Conservation (phyloP, 1,140 invertebrate species). For the Drosophila erecta region DNA sequence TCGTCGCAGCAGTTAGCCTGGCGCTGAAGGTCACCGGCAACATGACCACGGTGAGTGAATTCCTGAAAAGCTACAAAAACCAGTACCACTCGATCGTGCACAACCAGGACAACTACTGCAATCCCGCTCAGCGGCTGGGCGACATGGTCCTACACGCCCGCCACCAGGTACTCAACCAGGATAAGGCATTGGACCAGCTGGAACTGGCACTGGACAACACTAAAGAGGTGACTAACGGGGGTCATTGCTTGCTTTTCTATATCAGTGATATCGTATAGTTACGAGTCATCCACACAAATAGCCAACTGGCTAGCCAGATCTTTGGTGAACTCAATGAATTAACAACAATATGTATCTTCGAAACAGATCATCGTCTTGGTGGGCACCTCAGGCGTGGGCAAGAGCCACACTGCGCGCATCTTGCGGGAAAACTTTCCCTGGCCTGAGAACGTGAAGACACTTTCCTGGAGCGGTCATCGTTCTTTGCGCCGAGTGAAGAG, state of each 20-base stretch:
- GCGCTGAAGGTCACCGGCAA: background rate
- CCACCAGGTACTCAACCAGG: conserved; percentile 8
- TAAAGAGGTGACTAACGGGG: background rate
- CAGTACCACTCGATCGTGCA: conserved; percentile 27
- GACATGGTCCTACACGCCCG: background rate
- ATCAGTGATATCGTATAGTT: background rate
- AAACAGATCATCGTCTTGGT: conserved; percentile 15
- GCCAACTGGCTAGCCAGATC: too few relatives aligned
- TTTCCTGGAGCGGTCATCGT: background rate
- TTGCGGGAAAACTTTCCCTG: conserved; percentile 13
- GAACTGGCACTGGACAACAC: conserved; percentile 7
- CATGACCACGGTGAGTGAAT: background rate
- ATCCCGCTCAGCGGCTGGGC: conserved; percentile 1
- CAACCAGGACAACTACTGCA: conserved; percentile 20
- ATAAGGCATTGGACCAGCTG: conserved; percentile 1
- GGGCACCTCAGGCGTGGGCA: conserved; percentile 22
- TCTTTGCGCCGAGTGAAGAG: background rate
- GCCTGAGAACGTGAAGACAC: conserved; percentile 13
- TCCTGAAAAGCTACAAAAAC: conserved; percentile 16
- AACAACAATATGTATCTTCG: background rate
- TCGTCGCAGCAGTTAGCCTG: background rate
- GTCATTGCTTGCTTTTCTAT: too few relatives aligned
- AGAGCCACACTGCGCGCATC: conserved; percentile 13
- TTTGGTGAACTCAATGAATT: too few relatives aligned
- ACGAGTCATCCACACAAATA: too few relatives aligned